Evolutionary conservation across 2,797 vertebrate genomes (phyloP).

Genomic region (Rhadinocentrus ornatus): DNA sequence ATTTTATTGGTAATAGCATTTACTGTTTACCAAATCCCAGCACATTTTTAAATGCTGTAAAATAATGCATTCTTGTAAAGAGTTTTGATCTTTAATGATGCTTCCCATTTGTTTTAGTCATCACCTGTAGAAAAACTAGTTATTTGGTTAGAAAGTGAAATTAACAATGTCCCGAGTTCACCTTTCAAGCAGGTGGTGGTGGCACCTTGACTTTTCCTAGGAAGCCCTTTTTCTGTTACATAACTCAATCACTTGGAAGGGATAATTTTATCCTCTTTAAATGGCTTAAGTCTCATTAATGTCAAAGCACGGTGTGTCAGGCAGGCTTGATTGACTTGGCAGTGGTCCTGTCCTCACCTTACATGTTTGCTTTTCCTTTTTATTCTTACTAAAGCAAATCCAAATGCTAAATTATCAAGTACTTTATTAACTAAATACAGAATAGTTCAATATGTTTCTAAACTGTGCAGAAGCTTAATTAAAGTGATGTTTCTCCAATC

Average conservation of each 20-base stretch:
- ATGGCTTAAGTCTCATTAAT: constrained; percentile 78
- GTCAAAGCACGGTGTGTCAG: constrained; percentile 69
- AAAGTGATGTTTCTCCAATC: not conserved
- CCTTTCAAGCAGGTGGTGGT: constrained; percentile 42
- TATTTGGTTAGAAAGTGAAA: constrained; percentile 7
- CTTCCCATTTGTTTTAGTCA: not conserved
- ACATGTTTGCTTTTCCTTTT: constrained; percentile 11
- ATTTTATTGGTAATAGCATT: constrained; percentile 1
- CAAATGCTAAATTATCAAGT: not conserved
- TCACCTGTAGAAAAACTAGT: not conserved
- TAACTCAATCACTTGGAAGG: constrained; percentile 76
- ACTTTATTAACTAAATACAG: not conserved
- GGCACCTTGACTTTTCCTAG: constrained; percentile 78
- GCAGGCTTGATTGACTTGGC: constrained; percentile 74
- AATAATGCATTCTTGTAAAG: not conserved
- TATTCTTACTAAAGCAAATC: constrained; percentile 3
- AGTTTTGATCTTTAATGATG: not conserved
- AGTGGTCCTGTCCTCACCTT: constrained; percentile 47
- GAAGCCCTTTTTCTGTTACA: constrained; percentile 74
- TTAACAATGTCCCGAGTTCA: constrained; percentile 48
- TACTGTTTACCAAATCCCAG: not conserved
- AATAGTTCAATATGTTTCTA: not conserved
- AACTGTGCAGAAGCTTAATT: not conserved
- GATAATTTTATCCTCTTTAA: constrained; percentile 81
- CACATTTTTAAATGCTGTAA: not conserved